Evolutionary conservation across 2,888 invertebrate species (phyloP).

Genomic region (Acronicta alni): DNA sequence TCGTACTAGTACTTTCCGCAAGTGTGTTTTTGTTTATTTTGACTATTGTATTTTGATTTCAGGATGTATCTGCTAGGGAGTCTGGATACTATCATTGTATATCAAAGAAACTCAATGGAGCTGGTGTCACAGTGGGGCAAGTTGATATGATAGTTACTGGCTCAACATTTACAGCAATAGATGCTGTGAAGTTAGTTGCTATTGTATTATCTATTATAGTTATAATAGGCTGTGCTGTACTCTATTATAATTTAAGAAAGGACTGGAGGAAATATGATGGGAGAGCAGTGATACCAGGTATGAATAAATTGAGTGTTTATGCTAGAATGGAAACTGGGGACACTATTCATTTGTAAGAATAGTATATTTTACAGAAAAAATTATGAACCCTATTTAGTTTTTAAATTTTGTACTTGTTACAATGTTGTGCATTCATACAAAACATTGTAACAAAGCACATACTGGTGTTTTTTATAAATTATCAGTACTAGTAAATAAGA

Average conservation of each 20-base stretch:
- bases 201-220: constrained; percentile 83
- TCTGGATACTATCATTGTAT: constrained; percentile 91
- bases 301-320: neutral
- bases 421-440: no score
- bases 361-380: no score
- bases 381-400: no score
- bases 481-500: no score
- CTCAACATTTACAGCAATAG: constrained; percentile 75
- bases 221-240: constrained; percentile 79
- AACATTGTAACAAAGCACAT: no score
- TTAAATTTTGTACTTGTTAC: no score
- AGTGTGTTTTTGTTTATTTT: constrained; percentile 22
- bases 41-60: constrained; percentile 51
- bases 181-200: constrained; percentile 83
- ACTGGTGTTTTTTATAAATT: no score
- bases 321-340: neutral
- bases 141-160: constrained; percentile 90
- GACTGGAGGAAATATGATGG: constrained; percentile 84
- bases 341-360: no score
- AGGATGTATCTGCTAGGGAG: constrained; percentile 90
- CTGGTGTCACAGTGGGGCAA: constrained; percentile 86
- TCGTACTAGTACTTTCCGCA: neutral
- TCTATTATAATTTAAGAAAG: constrained; percentile 80
- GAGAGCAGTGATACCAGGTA: constrained; percentile 77
- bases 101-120: constrained; percentile 88